Percentiles rank a stretch among this genome's conserved stretches.
These are phyloP conservation scores for Hemistola chrysoprasaria DNA, from an alignment of 2,888 invertebrate genomes.

Conservation along the genomic window DNA sequence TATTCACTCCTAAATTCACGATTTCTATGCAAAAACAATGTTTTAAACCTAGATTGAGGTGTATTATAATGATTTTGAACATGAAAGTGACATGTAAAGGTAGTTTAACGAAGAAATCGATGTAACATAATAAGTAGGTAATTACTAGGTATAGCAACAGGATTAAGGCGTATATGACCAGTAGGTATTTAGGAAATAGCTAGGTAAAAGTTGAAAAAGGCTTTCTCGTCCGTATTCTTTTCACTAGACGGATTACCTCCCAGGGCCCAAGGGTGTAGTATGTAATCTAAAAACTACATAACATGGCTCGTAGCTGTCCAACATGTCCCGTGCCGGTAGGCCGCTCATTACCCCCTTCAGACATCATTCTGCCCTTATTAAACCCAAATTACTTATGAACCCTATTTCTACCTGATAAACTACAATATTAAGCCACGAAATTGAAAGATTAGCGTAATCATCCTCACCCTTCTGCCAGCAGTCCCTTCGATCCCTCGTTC, in stretches of 20 bases:
- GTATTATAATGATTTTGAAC: background rate
- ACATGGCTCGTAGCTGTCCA: slow-evolving; percentile 41
- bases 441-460: slow-evolving; percentile 45
- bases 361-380: slow-evolving; percentile 11
- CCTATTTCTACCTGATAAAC: slow-evolving; percentile 24
- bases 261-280: slow-evolving; percentile 28
- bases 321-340: slow-evolving; percentile 38
- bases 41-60: background rate
- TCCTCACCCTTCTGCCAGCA: slow-evolving; percentile 80
- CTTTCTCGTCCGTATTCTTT: slow-evolving; percentile 40
- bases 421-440: slow-evolving; percentile 33
- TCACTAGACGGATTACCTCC: slow-evolving; percentile 26
- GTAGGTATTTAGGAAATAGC: too few relatives aligned
- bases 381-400: slow-evolving; percentile 10
- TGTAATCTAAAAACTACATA: slow-evolving; percentile 40
- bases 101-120: slow-evolving; percentile 56
- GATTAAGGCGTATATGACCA: too few relatives aligned
- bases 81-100: slow-evolving; percentile 32
- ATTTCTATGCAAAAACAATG: background rate
- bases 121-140: too few relatives aligned
- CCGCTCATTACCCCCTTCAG: slow-evolving; percentile 46
- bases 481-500: slow-evolving; percentile 71
- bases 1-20: too few relatives aligned
- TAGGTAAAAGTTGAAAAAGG: slow-evolving; percentile 31
- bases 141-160: slow-evolving; percentile 52